These are phyloP conservation scores for Actias luna DNA, from an alignment of 2,888 invertebrate species.

Conservation along the genomic window DNA sequence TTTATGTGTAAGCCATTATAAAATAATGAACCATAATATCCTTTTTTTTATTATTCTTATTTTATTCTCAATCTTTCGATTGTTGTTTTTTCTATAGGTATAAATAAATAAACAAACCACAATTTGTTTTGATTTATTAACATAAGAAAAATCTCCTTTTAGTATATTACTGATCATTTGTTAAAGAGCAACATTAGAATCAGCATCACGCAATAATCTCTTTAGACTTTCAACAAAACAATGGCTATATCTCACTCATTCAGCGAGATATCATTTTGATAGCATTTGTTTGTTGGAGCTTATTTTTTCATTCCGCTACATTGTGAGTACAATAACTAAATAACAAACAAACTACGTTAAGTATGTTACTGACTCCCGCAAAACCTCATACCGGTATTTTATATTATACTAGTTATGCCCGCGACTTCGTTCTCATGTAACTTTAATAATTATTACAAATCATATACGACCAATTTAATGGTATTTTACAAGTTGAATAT, in stretches of 20 bases:
- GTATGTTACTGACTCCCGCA: not conserved
- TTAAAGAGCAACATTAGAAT: slow-evolving; percentile 42
- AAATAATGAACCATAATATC: no score
- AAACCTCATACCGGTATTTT: not conserved
- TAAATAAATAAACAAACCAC: no score
- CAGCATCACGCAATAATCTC: slow-evolving; percentile 61
- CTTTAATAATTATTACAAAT: no score
- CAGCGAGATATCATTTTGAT: slow-evolving; percentile 52
- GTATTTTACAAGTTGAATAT: no score
- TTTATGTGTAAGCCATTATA: no score
- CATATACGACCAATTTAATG: no score
- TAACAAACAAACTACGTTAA: not conserved
- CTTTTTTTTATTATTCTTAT: no score
- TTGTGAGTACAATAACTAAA: slow-evolving; percentile 6
- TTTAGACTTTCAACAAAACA: slow-evolving; percentile 58
- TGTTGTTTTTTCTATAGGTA: no score
- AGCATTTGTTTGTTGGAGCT: slow-evolving; percentile 31
- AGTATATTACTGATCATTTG: slow-evolving; percentile 13
- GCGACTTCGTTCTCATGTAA: no score
- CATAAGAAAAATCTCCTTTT: not conserved
- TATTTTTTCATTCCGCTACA: slow-evolving; percentile 7
- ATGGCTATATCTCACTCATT: slow-evolving; percentile 41
- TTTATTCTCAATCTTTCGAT: no score
- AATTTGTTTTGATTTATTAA: not conserved
- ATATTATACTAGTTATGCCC: not conserved